These are phyloP conservation scores for Amphiprion percula DNA, from an alignment of 2,113 vertebrate genomes.

Conservation along the genomic window DNA sequence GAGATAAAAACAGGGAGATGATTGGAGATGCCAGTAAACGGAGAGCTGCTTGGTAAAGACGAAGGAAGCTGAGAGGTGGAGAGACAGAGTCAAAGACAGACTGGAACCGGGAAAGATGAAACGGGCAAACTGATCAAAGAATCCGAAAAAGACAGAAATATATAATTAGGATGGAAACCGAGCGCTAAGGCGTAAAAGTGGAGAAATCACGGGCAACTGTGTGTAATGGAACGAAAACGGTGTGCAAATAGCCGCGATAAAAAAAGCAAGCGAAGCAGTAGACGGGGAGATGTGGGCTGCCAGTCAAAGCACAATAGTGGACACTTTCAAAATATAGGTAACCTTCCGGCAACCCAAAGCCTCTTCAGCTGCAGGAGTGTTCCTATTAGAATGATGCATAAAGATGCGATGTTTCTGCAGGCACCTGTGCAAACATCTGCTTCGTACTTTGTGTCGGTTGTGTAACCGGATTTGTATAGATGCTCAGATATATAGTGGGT, in stretches of 20 bases:
- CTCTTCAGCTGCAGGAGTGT: not conserved
- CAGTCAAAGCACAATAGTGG: conserved; percentile 26
- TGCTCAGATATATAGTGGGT: not conserved
- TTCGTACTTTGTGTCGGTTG: conserved; percentile 4
- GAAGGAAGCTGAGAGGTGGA: conserved; percentile 6
- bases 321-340: conserved; percentile 27
- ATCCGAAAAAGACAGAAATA: conserved; percentile 36
- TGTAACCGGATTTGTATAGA: conserved; percentile 31
- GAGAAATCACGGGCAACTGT: not conserved
- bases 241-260: conserved; percentile 27
- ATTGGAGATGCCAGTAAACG: not conserved
- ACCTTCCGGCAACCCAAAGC: conserved; percentile 16
- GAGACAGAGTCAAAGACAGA: conserved; percentile 15
- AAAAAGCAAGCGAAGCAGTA: not conserved
- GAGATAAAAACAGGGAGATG: conserved; percentile 3
- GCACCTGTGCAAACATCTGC: not conserved
- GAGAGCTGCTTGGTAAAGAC: conserved; percentile 33
- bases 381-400: too few species aligned
- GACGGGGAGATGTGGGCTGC: conserved; percentile 6
- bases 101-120: conserved; percentile 46
- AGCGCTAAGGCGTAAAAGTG: not conserved
- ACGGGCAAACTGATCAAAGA: conserved; percentile 63
- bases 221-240: not conserved
- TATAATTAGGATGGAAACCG: conserved; percentile 31
- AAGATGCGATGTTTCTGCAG: too few species aligned